Evolutionary conservation across 53 echinoderm and acorn worm species (phyloP).

Genomic region (Patiria pectinifera): DNA sequence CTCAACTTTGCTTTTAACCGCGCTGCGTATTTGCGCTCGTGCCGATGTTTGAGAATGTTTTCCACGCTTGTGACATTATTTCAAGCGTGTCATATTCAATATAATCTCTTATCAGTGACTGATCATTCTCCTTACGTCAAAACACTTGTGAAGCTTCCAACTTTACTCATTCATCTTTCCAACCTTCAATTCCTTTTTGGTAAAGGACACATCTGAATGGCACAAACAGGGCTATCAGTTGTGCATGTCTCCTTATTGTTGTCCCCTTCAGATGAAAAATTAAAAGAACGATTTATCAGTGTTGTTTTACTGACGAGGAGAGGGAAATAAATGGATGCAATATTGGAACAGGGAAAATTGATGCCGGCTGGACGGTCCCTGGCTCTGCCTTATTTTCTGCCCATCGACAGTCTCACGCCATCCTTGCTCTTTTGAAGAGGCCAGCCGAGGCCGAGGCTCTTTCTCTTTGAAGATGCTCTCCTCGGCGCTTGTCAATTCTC

Average conservation of each 20-base stretch:
- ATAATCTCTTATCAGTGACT: neutral
- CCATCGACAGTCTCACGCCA: neutral
- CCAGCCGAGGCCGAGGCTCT: neutral
- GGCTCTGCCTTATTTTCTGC: neutral
- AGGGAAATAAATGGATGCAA: neutral
- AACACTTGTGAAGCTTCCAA: neutral
- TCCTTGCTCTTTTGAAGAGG: neutral
- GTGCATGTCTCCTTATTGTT: neutral
- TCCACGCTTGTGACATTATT: neutral
- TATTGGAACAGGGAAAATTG: neutral
- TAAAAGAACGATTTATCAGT: neutral
- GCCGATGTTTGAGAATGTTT: slow-evolving; percentile 4
- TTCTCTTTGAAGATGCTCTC: slow-evolving; percentile 19
- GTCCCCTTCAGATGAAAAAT: neutral
- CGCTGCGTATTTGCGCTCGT: slow-evolving; percentile 20
- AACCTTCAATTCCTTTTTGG: neutral
- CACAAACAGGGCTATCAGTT: neutral
- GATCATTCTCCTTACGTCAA: neutral
- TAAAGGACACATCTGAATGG: neutral
- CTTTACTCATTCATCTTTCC: neutral
- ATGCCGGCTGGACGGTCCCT: neutral
- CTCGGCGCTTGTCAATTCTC: slow-evolving; percentile 20
- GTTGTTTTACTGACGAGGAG: neutral
- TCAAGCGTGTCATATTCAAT: neutral
- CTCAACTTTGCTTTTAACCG: slow-evolving; percentile 26